Conservation (phyloP, 2,797 vertebrate species). For the Spea hammondii region DNA sequence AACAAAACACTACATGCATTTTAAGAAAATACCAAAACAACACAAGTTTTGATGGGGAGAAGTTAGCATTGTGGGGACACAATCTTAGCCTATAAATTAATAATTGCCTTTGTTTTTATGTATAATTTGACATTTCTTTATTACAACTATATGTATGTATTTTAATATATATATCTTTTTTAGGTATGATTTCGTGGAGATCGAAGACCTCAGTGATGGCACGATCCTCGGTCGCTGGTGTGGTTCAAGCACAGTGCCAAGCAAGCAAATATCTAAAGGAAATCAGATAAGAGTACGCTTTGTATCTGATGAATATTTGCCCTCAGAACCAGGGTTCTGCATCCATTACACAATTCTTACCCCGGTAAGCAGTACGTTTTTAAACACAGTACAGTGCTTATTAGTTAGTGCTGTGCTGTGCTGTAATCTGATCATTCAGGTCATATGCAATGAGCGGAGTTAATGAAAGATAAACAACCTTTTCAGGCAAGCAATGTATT, state of each 20-base stretch:
- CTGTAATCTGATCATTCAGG: slow-evolving; percentile 35
- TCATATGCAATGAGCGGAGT: slow-evolving; percentile 26
- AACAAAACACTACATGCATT: too few relatives aligned
- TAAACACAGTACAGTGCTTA: slow-evolving; percentile 22
- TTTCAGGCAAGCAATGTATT: slow-evolving; percentile 36
- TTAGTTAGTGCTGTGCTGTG: slow-evolving; percentile 11
- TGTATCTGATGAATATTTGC: slow-evolving; percentile 94
- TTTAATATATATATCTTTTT: slow-evolving; percentile 39
- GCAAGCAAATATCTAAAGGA: slow-evolving; percentile 83
- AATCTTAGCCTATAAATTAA: too few relatives aligned
- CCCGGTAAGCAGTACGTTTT: slow-evolving; percentile 73
- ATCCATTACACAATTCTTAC: slow-evolving; percentile 83
- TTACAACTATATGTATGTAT: too few relatives aligned
- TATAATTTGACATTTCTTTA: too few relatives aligned
- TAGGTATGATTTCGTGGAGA: slow-evolving; percentile 97
- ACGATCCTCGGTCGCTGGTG: slow-evolving; percentile 91
- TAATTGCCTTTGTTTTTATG: too few relatives aligned
- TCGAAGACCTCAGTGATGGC: slow-evolving; percentile 86
- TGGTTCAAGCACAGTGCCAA: slow-evolving; percentile 79
- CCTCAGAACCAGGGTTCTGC: slow-evolving; percentile 93
- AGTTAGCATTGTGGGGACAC: too few relatives aligned
- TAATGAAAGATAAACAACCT: slow-evolving; percentile 50
- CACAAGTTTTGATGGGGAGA: too few relatives aligned
- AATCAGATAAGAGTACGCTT: slow-evolving; percentile 92
- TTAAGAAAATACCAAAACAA: too few relatives aligned